phyloP scores from a whole-genome alignment of 1,140 invertebrate species.

The Orchestia grillus region DNA sequence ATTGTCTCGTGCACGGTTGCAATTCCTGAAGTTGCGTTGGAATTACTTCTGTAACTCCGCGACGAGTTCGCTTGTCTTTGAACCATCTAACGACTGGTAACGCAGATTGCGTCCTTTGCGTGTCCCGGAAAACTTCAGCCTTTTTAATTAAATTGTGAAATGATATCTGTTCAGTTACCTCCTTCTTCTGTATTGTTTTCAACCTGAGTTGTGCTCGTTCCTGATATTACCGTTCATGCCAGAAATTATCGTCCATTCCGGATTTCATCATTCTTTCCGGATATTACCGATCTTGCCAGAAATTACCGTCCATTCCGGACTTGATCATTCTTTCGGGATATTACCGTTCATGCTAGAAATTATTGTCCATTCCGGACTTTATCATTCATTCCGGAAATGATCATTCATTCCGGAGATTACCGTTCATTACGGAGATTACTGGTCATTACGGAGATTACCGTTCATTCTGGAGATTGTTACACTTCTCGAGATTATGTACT shows the following conservation, averaged over 20 bases:
- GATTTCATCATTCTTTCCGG: no score
- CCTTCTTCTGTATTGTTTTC: background rate
- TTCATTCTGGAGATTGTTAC: background rate
- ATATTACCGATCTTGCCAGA: background rate
- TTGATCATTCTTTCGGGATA: no score
- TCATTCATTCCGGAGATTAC: background rate
- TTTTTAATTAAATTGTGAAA: background rate
- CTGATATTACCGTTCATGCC: no score
- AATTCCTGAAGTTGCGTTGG: background rate
- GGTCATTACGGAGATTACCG: background rate
- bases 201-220: background rate
- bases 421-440: background rate
- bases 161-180: background rate
- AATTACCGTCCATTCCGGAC: no score
- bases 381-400: no score
- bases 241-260: no score
- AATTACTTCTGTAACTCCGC: background rate
- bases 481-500: no score
- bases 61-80: background rate
- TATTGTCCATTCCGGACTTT: no score
- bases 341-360: no score
- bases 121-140: background rate
- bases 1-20: no score
- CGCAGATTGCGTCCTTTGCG: background rate
- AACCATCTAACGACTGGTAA: background rate